Conservation (phyloP, 2,888 invertebrate species). For the Parapristionchus giblindavisi region DNA sequence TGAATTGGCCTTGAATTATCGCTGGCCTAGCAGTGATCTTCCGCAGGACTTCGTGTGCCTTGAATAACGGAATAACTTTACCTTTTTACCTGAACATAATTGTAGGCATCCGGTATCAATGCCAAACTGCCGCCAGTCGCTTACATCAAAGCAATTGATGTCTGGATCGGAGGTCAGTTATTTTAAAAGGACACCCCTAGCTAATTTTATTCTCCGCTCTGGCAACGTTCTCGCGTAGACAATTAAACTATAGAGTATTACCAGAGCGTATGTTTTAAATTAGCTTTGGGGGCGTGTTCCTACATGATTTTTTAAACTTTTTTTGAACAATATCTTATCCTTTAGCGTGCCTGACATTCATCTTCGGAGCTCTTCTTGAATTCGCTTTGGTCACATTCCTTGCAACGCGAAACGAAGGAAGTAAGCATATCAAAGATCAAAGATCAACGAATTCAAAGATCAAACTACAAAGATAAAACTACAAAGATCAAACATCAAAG, state of each 20-base stretch:
- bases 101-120: conserved; percentile 62
- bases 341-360: conserved; percentile 85
- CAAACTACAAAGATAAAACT: too few species aligned
- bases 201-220: too few species aligned
- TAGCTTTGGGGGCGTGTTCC: too few species aligned
- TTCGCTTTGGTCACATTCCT: conserved; percentile 94
- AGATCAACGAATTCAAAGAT: too few species aligned
- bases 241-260: too few species aligned
- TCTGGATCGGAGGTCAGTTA: conserved; percentile 64
- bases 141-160: conserved; percentile 80
- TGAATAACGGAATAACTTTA: too few species aligned
- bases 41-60: too few species aligned
- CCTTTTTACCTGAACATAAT: too few species aligned
- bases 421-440: background rate
- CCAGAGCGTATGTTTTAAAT: too few species aligned
- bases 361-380: conserved; percentile 91
- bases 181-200: background rate
- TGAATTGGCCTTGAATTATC: too few species aligned
- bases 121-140: conserved; percentile 76
- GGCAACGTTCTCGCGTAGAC: background rate
- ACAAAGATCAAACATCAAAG: too few species aligned
- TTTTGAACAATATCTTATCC: background rate
- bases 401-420: conserved; percentile 51
- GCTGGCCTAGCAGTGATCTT: too few species aligned
- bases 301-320: background rate